A percentile compares a stretch with the other conserved stretches of the same genome.
These are phyloP conservation scores for Nymphalis io DNA, from an alignment of 1,140 invertebrate genomes.

Conservation along the genomic window DNA sequence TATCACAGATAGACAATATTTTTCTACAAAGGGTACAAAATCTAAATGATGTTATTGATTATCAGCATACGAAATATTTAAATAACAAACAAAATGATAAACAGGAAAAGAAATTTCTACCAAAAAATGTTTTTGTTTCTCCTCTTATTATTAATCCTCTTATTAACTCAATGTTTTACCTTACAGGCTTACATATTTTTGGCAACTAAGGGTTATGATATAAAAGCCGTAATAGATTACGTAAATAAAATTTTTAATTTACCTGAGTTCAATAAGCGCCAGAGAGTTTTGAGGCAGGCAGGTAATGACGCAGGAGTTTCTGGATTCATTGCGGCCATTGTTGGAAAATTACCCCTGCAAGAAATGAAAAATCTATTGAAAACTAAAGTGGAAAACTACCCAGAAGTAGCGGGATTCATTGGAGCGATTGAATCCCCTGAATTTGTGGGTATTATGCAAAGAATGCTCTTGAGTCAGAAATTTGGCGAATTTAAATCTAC, in stretches of 20 bases:
- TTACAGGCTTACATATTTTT: constrained; percentile 46
- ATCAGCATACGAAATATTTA: no score
- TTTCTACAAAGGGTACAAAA: no score
- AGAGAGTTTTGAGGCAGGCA: background rate
- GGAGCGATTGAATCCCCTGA: constrained; percentile 44
- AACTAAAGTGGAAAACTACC: constrained; percentile 42
- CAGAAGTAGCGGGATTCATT: constrained; percentile 43
- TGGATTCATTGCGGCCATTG: constrained; percentile 42
- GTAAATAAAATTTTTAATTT: constrained; percentile 44
- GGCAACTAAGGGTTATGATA: constrained; percentile 45
- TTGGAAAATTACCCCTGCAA: constrained; percentile 41
- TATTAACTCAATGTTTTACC: background rate
- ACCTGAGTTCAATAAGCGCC: constrained; percentile 40
- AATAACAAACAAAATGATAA: no score
- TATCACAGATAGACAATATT: no score
- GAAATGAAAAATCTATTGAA: constrained; percentile 48
- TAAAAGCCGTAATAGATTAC: constrained; percentile 35
- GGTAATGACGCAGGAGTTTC: constrained; percentile 38
- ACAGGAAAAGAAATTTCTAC: no score
- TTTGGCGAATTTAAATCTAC: constrained; percentile 40
- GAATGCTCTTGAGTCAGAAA: constrained; percentile 41
- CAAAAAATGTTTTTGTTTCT: no score
- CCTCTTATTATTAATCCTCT: background rate
- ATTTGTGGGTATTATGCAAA: constrained; percentile 46
- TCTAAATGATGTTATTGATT: no score